Percentiles rank a stretch among this genome's conserved stretches.
phyloP scores from a whole-genome alignment of 2,113 vertebrate species.

The Salvator merianae region DNA sequence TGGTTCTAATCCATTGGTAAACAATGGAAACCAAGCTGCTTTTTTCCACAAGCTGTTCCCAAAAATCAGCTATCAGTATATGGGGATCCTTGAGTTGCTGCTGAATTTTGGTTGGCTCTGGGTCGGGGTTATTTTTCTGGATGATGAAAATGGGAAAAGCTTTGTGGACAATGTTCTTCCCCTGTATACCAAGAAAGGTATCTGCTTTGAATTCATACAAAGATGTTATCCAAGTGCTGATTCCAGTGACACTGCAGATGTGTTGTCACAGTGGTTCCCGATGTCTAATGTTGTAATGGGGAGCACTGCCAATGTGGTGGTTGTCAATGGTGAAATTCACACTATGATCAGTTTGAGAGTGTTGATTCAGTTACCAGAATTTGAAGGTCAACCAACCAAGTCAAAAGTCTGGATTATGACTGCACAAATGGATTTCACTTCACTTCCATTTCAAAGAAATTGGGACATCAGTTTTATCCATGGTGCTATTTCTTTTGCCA shows the following conservation, averaged over 20 bases:
- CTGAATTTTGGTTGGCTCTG: not conserved
- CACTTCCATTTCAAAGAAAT: not conserved
- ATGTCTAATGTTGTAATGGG: not conserved
- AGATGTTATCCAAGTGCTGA: not conserved
- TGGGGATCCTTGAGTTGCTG: not conserved
- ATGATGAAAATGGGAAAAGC: not conserved
- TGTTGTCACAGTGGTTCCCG: not conserved
- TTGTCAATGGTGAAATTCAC: not conserved
- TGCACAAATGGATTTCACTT: slow-evolving; percentile 8
- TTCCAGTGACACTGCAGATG: not conserved
- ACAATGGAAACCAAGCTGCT: not conserved
- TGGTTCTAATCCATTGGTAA: not conserved
- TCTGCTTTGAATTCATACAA: not conserved
- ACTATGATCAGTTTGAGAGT: not conserved
- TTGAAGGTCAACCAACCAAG: not conserved
- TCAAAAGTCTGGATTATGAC: slow-evolving; percentile 17
- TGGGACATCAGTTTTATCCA: not conserved
- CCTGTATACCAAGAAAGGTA: not conserved
- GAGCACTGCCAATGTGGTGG: not conserved
- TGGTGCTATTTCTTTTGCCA: not conserved
- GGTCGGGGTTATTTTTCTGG: not conserved
- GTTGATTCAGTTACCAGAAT: not conserved
- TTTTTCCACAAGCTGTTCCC: not conserved
- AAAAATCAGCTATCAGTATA: not conserved
- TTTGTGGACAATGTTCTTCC: not conserved